Conservation (phyloP, 1,140 invertebrate genomes). For the Leptopilina clavipes region DNA sequence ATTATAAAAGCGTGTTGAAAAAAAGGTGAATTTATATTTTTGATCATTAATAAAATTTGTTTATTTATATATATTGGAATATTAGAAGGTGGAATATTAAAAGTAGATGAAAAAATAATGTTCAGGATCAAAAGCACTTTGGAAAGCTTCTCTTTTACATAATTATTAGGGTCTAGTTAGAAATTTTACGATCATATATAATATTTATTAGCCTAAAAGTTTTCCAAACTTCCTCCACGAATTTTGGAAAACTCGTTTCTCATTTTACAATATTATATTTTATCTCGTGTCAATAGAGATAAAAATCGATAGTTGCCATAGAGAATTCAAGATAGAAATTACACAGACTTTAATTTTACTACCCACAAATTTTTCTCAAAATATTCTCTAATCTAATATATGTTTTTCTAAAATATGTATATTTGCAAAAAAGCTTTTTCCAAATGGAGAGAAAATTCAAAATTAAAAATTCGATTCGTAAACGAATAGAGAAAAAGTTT, state of each 20-base stretch:
- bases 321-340: neutral
- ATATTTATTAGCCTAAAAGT: conserved; percentile 1
- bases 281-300: neutral
- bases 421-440: neutral
- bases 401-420: no score
- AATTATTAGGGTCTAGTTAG: neutral
- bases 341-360: neutral
- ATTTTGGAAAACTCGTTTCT: neutral
- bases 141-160: neutral
- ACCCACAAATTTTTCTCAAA: neutral
- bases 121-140: no score
- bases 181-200: neutral
- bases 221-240: neutral
- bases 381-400: no score
- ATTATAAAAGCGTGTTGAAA: neutral
- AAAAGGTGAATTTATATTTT: no score
- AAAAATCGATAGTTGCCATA: conserved; percentile 1
- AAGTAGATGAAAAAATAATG: no score
- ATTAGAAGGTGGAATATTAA: no score
- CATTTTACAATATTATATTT: neutral
- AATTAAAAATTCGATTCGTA: no score
- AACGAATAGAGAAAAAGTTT: no score
- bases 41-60: no score
- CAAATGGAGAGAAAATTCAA: no score
- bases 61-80: no score